A percentile compares a stretch with the other conserved stretches of the same genome.
Evolutionary conservation across 2,113 vertebrate genomes (phyloP).

Genomic region (Mesocricetus auratus): DNA sequence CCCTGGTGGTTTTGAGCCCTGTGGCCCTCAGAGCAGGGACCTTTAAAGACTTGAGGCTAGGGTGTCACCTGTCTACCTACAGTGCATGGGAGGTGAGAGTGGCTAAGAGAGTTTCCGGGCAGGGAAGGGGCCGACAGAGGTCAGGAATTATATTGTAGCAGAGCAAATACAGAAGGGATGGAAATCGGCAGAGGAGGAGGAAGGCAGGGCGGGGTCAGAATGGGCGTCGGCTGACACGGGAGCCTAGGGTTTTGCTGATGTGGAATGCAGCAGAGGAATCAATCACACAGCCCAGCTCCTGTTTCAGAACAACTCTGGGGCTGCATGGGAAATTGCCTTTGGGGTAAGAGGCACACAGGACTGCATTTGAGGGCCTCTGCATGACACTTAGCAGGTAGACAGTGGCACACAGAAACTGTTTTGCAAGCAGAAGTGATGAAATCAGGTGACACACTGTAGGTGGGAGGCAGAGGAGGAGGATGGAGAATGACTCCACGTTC

Average conservation of each 20-base stretch:
- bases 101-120: background rate
- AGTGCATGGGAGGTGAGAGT: background rate
- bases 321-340: background rate
- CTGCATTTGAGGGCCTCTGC: background rate
- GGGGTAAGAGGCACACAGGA: background rate
- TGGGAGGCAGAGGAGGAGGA: background rate
- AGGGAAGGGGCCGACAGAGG: background rate
- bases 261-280: background rate
- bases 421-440: background rate
- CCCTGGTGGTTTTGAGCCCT: background rate
- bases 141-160: background rate
- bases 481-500: background rate
- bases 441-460: accelerated
- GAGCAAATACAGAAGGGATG: background rate
- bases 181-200: conserved; percentile 4
- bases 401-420: background rate
- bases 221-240: background rate
- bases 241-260: background rate
- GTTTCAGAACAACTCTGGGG: background rate
- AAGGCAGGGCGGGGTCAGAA: background rate
- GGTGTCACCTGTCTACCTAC: background rate
- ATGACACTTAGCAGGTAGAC: background rate
- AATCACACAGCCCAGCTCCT: background rate
- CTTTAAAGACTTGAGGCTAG: background rate
- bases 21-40: background rate